Evolutionary conservation across 92 coral and sea anemone genomes (phyloP).

Genomic region (Montipora capitata): DNA sequence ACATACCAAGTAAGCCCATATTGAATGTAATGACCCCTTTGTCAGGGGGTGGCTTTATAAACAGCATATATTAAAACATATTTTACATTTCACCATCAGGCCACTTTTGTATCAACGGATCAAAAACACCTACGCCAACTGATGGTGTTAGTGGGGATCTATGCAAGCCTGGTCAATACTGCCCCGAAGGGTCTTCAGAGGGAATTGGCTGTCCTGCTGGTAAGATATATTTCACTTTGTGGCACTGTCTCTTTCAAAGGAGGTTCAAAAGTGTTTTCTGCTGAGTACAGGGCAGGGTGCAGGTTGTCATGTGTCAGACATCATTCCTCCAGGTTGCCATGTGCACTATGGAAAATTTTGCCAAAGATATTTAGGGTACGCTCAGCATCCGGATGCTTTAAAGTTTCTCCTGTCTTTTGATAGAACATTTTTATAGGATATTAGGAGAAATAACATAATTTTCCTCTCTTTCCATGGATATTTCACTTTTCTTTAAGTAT

Average conservation of each 20-base stretch:
- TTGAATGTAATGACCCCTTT: background rate
- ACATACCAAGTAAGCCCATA: background rate
- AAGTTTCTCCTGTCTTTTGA: too few species aligned
- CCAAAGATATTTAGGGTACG: too few species aligned
- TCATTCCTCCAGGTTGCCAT: too few species aligned
- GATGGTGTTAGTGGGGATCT: conserved; percentile 88
- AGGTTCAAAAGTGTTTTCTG: too few species aligned
- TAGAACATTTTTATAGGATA: too few species aligned
- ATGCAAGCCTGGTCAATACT: conserved; percentile 88
- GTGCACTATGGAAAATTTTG: too few species aligned
- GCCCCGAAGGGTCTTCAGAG: conserved; percentile 90
- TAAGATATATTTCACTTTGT: conserved; percentile 15
- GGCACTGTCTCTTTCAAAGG: background rate
- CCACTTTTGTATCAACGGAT: conserved; percentile 80
- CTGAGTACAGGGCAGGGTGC: too few species aligned
- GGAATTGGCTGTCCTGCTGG: conserved; percentile 93
- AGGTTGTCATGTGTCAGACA: background rate
- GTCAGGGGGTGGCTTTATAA: background rate
- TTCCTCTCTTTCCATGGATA: too few species aligned
- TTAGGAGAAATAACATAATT: too few species aligned
- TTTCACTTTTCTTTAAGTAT: too few species aligned
- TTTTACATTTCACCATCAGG: conserved; percentile 52
- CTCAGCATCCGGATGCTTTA: too few species aligned
- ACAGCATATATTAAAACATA: background rate
- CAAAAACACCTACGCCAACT: conserved; percentile 85